Base-by-base conservation (phyloP, 2,797 vertebrate genomes). In the Tiaroga cobitis region DNA sequence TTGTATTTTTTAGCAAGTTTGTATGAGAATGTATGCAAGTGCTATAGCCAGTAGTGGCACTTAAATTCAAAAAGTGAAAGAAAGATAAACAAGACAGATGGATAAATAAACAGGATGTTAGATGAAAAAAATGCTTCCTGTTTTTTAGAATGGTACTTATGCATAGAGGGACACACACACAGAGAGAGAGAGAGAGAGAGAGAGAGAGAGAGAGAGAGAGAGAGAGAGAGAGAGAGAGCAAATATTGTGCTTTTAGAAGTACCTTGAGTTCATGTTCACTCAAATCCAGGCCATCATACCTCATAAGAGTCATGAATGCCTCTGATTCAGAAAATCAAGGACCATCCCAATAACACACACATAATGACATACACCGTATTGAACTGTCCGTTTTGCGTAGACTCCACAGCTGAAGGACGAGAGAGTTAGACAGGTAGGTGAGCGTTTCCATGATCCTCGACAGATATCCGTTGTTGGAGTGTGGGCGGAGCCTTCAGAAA, bases 391-490 rank as follows among this genome's bases (percentile, higher is more conserved):
- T 54, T 65, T 67, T 24, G 13, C 19, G 24, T 43, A 68, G 81
- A 54, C 41, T 79, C 87, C 34, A 46, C 49, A 51, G 73, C 39
- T 63, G 68, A 82, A 61, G 82, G 74, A 81, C 69, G 74, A 81
- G 72, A 67, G 34, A 77, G 88, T 87, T 87, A 72, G 85, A 65
- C 39, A 34, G 29, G 83, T 41, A 93, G 90, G 91, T 80, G 89
- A 87, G 92, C 89, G 92, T 92, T 94, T 94, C 94, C 91, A 93
- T 82, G 85, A 74, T 77, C 90, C 90, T 70, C 49, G 46, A 63
- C 61, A 63, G 34, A 84, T 70, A 18, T 59, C 69, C 8, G 32
- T 80, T 76, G 90, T 32, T 82, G 77, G 90, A 86, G 88, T 68
- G 88, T 89, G 46, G 85, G 49, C 16, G 29, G 65, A 18, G 89